Conservation (phyloP, 2,113 vertebrate species). For the Chamaea fasciata region DNA sequence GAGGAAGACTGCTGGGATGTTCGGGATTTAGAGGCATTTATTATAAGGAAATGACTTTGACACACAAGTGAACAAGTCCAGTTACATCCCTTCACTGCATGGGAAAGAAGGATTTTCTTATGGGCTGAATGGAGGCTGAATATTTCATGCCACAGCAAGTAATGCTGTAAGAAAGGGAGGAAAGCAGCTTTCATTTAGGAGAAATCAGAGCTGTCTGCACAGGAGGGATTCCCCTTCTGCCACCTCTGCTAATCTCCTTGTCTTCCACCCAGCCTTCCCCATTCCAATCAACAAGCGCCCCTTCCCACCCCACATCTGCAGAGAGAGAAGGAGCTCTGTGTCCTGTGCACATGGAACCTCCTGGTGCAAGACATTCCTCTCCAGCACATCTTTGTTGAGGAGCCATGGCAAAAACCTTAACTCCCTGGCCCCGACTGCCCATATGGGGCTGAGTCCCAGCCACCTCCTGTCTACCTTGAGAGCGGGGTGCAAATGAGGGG, state of each 20-base stretch:
- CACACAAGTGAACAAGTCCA: background rate
- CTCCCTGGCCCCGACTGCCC: accelerated
- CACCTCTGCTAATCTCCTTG: background rate
- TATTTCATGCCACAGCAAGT: background rate
- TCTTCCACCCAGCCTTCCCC: background rate
- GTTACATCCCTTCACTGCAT: background rate
- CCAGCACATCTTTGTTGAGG: background rate
- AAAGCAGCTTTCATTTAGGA: background rate
- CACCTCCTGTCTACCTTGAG: background rate
- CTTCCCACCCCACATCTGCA: background rate
- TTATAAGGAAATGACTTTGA: background rate
- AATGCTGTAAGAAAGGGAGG: background rate
- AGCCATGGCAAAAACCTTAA: background rate
- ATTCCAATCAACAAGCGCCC: background rate
- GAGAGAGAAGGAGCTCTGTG: background rate
- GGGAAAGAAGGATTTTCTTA: conserved; percentile 19
- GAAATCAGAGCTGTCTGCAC: background rate
- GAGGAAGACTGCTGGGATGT: background rate
- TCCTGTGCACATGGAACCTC: background rate
- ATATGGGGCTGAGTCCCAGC: accelerated
- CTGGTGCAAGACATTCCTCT: background rate
- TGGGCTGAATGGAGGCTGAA: background rate
- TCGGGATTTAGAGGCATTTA: background rate
- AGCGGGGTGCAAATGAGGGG: background rate
- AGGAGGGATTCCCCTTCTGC: background rate